Percentiles rank a stretch among this genome's conserved stretches.
These are phyloP conservation scores for Columba guinea DNA, from an alignment of 2,797 vertebrate genomes.

Conservation along the genomic window DNA sequence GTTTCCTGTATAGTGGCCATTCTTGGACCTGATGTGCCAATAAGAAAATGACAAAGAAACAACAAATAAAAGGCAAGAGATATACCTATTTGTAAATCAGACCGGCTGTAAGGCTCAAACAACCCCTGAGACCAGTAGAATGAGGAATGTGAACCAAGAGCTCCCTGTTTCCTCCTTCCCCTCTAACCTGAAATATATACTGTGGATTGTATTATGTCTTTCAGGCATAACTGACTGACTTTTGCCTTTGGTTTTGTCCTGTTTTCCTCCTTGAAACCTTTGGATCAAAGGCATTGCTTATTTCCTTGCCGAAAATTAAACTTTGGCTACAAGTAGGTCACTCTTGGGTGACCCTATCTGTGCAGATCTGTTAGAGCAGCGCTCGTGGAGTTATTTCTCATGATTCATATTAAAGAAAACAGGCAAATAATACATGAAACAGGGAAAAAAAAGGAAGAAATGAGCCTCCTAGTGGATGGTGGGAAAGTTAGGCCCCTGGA, in stretches of 20 bases:
- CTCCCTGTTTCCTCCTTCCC: background rate
- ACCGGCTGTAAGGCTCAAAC: conserved; percentile 3
- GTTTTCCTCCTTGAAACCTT: conserved; percentile 32
- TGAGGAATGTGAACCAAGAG: background rate
- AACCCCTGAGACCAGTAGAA: conserved; percentile 29
- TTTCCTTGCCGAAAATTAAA: conserved; percentile 62
- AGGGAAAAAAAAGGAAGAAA: background rate
- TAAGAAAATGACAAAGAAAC: conserved; percentile 3
- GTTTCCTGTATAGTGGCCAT: background rate
- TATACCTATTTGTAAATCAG: conserved; percentile 43
- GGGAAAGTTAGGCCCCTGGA: background rate
- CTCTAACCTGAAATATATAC: conserved; percentile 26
- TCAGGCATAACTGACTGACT: conserved; percentile 18
- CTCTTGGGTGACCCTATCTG: conserved; percentile 38
- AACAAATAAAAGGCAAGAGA: conserved; percentile 14
- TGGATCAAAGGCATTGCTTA: conserved; percentile 45
- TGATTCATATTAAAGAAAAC: conserved; percentile 27
- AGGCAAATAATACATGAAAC: conserved; percentile 11
- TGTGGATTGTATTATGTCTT: conserved; percentile 43
- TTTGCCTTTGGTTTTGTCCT: conserved; percentile 52
- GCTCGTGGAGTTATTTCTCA: background rate
- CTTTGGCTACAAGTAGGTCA: conserved; percentile 57
- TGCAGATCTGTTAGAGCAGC: conserved; percentile 25
- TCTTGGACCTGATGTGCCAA: background rate
- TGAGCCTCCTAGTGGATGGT: background rate